A percentile compares a stretch with the other conserved stretches of the same genome.
These are phyloP conservation scores for Sturnus vulgaris DNA, from an alignment of 2,113 vertebrate species.

Conservation along the genomic window DNA sequence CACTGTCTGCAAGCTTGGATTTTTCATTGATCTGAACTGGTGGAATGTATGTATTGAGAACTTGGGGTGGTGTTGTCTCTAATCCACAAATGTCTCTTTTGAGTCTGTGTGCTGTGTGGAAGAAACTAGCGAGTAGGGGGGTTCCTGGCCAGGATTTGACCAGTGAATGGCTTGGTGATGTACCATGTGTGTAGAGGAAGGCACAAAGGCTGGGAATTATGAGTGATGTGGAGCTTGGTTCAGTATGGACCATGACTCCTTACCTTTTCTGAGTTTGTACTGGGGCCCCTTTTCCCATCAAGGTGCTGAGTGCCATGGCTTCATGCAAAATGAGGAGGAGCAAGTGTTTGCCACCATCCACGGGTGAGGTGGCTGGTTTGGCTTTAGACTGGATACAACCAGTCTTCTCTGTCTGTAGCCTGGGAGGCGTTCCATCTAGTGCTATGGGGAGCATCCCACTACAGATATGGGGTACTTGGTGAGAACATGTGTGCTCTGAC, in stretches of 20 bases:
- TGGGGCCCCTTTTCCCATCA: background rate
- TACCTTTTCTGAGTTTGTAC: background rate
- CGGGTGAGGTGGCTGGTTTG: background rate
- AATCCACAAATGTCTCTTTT: background rate
- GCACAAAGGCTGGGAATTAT: background rate
- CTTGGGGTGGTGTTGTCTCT: background rate
- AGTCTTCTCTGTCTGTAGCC: background rate
- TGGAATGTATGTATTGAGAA: background rate
- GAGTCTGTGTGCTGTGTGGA: background rate
- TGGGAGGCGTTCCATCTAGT: fast-evolving
- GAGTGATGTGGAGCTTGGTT: background rate
- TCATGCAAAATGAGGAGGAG: background rate
- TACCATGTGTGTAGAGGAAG: background rate
- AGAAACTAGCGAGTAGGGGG: background rate
- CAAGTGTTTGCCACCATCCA: background rate
- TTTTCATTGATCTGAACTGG: background rate
- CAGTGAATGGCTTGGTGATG: background rate
- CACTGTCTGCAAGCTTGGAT: background rate
- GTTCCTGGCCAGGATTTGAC: background rate
- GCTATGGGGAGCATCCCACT: background rate
- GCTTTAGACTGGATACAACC: background rate
- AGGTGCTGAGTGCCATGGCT: background rate
- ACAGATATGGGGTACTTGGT: background rate
- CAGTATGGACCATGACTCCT: background rate
- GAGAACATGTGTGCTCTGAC: background rate